Evolutionary conservation across 1,140 invertebrate genomes (phyloP), one percentile per base, ranked within the genome.

Genomic region (Psilanteris sp.): DNA sequence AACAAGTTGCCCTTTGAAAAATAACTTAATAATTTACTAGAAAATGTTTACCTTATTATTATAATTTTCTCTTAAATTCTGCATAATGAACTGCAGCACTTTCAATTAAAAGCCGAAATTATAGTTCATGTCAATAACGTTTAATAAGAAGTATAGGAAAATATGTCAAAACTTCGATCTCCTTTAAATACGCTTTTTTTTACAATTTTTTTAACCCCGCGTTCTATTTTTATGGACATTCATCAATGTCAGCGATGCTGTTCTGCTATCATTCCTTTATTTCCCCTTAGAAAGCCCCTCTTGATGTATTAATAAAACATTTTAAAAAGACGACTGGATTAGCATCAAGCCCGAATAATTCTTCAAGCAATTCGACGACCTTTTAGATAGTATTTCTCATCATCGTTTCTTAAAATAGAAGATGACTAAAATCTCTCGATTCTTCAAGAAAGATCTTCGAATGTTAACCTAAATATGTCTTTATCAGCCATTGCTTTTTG

Each of bases 151-250:
- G 26, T 48, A 39, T 54, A 48, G 29, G 48, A 66, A 46, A 44
- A 41, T 44, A 26, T 22, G 48, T 55, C 50, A 8, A 24, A 44
- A 37, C 62, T 46, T 67, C 62, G 50, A 55, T 55, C 48, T 7
- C 31, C 22, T 43, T 67, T 55, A 36, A 67, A 67, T 50, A 52
- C 29, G 39, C 37, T 48, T 39, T 50, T 64, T 67, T 55, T n/a
- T n/a, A n/a, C n/a, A 67, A 55, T 67, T 67, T 44, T 34, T 24
- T 29, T 43, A n/a, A n/a, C n/a, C n/a, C n/a, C n/a, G n/a, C n/a
- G n/a, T n/a, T n/a, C n/a, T n/a, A n/a, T n/a, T n/a, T n/a, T n/a
- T n/a, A n/a, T n/a, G 9, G 24, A 39, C 50, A 67, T 67, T 67
- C 20, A 46, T 67, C 62, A 67, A 55, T 39, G 50, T 67, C 62